These are phyloP conservation scores for Plotosus lineatus DNA, from an alignment of 2,113 vertebrate species.

Conservation along the genomic window DNA sequence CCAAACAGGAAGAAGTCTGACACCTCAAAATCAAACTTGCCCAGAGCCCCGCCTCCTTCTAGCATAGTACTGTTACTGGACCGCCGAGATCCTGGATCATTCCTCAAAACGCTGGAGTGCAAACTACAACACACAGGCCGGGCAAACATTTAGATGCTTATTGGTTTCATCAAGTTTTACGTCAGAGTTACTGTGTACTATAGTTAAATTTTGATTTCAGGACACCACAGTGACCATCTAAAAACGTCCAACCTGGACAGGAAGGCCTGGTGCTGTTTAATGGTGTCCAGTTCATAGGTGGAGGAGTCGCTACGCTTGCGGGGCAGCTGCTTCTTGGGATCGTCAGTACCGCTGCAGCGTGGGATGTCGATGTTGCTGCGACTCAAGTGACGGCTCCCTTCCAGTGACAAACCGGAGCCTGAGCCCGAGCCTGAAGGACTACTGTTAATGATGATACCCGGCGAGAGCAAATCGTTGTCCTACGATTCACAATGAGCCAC, in stretches of 20 bases:
- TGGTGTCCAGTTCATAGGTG: conserved; percentile 94
- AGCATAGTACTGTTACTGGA: conserved; percentile 91
- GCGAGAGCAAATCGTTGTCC: conserved; percentile 93
- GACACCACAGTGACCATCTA: neutral
- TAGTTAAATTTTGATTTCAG: neutral
- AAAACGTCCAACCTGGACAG: conserved; percentile 84
- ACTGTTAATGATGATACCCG: conserved; percentile 83
- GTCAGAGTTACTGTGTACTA: neutral
- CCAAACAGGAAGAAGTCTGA: conserved; percentile 96
- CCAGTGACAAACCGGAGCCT: conserved; percentile 74
- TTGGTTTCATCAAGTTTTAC: neutral
- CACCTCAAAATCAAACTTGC: conserved; percentile 92
- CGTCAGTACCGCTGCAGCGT: conserved; percentile 81
- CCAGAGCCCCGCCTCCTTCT: conserved; percentile 77
- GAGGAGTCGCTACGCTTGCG: conserved; percentile 97
- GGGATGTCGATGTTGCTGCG: conserved; percentile 97
- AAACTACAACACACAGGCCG: conserved; percentile 71
- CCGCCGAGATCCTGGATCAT: conserved; percentile 79
- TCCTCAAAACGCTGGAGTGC: conserved; percentile 86
- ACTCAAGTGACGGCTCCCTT: conserved; percentile 91
- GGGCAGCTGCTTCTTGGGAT: conserved; percentile 85
- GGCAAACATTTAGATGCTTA: neutral
- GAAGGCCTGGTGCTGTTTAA: conserved; percentile 97
- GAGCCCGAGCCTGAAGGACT: conserved; percentile 65
- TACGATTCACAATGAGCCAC: conserved; percentile 57